These are phyloP conservation scores for Huso huso DNA, from an alignment of 2,797 vertebrate genomes.

Conservation along the genomic window DNA sequence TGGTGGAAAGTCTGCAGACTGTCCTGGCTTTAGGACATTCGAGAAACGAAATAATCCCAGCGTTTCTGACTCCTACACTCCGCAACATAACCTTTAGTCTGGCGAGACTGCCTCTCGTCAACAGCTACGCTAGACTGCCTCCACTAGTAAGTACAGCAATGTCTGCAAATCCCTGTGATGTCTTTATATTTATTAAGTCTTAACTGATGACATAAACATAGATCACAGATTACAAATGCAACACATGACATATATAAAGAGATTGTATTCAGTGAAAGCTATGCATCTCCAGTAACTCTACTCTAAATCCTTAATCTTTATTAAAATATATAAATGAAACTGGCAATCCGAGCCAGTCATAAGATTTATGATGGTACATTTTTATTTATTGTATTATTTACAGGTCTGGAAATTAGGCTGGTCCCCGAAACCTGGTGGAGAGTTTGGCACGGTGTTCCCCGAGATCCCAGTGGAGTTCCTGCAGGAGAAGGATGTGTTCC, in stretches of 20 bases:
- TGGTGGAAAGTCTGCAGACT: conserved; percentile 83
- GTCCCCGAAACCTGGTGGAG: conserved; percentile 83
- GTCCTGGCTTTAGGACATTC: conserved; percentile 75
- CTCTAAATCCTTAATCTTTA: too few species aligned
- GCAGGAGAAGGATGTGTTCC: conserved; percentile 94
- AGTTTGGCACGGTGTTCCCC: conserved; percentile 81
- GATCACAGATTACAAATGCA: too few species aligned
- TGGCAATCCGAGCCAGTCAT: background rate
- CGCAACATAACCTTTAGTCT: conserved; percentile 86
- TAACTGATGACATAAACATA: background rate
- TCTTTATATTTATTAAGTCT: background rate
- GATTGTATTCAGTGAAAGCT: too few species aligned
- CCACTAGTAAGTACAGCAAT: conserved; percentile 68
- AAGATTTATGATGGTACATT: background rate
- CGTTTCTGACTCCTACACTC: conserved; percentile 81
- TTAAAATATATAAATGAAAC: background rate
- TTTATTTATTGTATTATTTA: background rate
- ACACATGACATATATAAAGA: too few species aligned
- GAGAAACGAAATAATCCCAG: conserved; percentile 67
- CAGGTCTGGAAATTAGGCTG: conserved; percentile 97
- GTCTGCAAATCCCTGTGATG: background rate
- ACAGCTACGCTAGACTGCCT: conserved; percentile 89
- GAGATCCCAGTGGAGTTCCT: conserved; percentile 96
- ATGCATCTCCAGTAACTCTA: too few species aligned
- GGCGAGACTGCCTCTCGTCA: conserved; percentile 86